Evolutionary conservation across 2,113 vertebrate genomes (phyloP).

Genomic region (Mohoua ochrocephala): DNA sequence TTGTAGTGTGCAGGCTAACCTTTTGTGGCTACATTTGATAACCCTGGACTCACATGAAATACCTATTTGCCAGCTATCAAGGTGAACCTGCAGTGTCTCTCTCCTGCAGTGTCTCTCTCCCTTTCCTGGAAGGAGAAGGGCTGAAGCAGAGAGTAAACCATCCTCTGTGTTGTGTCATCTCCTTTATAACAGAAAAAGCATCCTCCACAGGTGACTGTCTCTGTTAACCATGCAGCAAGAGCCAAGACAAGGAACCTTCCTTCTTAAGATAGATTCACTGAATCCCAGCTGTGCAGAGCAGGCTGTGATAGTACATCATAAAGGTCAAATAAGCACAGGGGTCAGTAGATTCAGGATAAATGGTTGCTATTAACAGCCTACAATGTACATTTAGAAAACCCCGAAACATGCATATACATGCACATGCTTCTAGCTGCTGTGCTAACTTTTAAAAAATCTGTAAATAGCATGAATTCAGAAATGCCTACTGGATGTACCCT

Average conservation of each 20-base stretch:
- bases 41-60: background rate
- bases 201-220: background rate
- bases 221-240: background rate
- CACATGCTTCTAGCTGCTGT: background rate
- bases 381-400: background rate
- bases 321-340: background rate
- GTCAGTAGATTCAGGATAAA: background rate
- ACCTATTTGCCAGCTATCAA: background rate
- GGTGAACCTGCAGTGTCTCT: background rate
- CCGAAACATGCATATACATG: background rate
- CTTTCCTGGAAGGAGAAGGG: background rate
- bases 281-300: background rate
- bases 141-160: background rate
- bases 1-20: background rate
- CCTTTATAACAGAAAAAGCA: background rate
- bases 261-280: background rate
- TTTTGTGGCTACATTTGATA: background rate
- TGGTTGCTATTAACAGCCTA: background rate
- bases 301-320: background rate
- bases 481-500: background rate
- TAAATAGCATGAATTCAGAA: background rate
- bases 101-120: background rate
- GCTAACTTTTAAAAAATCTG: background rate
- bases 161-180: background rate
- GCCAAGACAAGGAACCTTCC: background rate